Base-by-base conservation (phyloP, 2,888 invertebrate species). In the Morpho helenor region DNA sequence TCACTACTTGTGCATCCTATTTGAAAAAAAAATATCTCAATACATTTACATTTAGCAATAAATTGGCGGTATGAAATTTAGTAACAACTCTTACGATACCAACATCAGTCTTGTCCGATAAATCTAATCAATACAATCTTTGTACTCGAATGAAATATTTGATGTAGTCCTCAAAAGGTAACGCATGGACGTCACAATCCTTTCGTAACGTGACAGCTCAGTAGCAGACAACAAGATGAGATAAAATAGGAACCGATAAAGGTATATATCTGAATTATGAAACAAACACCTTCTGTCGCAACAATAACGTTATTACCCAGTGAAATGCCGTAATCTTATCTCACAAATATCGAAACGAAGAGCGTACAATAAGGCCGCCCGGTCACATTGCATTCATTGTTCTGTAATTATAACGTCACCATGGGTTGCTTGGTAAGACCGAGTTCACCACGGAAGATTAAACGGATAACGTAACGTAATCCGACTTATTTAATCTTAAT, bases 341-440 rank as follows among this genome's bases (percentile, higher is more conserved):
- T 61, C 77, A 70, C 73, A 71, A 68, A 76, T 68, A 77, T 77
- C 80, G 67, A 67, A 63, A 63, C 58, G 64, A 66, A 67, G 68
- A 70, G 64, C 68, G 68, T 73, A 59, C 52, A 73, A 77, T 77
- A 75, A 70, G 72, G 71, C 64, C 63, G 63, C 62, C 59, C 65
- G 66, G 68, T 64, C 69, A 74, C 71, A 72, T 68, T 70, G 65
- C 64, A 67, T 64, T 74, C 72, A 73, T 71, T 76, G 76, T 73
- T 71, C 64, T 59, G 63, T 68, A 70, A 68, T 66, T 66, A 66
- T 64, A 63, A 65, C 64, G 65, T 67, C 67, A 69, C 68, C 63
- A 5, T 54, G 8, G 42, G 48, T 48, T 48, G 47, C 47, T 42
- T 22, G 45, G 46, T 42, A 23, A 48, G 41, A 46, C 46, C 22